Evolutionary conservation across 2,797 vertebrate species (phyloP), one percentile per base, ranked within the genome.

Genomic region (Threskiornis aethiopicus): DNA sequence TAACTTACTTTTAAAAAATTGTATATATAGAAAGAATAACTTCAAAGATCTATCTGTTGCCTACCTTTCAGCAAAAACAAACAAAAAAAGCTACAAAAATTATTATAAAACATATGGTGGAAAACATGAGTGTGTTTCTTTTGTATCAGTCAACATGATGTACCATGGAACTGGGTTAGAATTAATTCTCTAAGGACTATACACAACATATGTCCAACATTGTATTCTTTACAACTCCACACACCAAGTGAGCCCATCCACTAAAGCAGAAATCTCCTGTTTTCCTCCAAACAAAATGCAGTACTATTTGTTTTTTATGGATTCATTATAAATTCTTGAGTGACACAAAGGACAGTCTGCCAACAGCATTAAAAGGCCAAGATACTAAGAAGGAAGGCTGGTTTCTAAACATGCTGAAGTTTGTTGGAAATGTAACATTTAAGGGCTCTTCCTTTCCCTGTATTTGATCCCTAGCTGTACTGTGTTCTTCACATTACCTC

Each of bases 101-200:
- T 97, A 97, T 96, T 97, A 92, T 92, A 98, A 97, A 97, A 93
- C 81, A 97, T 88, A 98, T 87, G 90, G 96, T 95, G 54, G 46
- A 97, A 96, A 97, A 65, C 66, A 94, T 16, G 37, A 93, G 51
- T 94, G 61, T 96, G 83, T 97, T 98, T 98, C 96, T 97, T 98
- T 98, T 97, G 91, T 97, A 95, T 96, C 83, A 95, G 94, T 94
- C 94, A 97, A 97, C 77, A 88, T 97, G 97, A 97, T 97, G 97
- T 98, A 97, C 91, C 91, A 91, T 95, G 79, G 96, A 97, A 98
- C 89, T 54, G 72, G 92, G 91, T 98, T 96, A 97, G 94, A 98
- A 98, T 95, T 96, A 97, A 97, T 97, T 96, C 89, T 97, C 61
- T 75, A 92, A 93, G 89, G 76, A 93, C 86, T 93, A 90, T n/a